Evolutionary conservation across 2,797 vertebrate genomes (phyloP).

Genomic region (Corythornis leucogaster): DNA sequence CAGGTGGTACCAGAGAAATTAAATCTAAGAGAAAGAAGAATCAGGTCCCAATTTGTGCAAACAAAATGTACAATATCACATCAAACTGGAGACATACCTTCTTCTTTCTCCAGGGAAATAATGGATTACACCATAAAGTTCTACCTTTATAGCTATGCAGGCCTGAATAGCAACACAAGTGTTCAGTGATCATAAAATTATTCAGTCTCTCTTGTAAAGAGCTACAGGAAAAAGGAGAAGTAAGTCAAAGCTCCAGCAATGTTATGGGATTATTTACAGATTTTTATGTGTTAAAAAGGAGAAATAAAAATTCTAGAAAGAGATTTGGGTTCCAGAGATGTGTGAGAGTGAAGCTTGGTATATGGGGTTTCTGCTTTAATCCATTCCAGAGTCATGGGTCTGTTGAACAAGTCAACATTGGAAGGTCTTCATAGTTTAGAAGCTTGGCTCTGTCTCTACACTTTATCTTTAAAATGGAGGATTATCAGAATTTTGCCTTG

Average conservation of each 20-base stretch:
- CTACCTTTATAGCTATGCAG: neutral
- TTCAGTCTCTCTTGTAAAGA: neutral
- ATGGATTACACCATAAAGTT: neutral
- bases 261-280: neutral
- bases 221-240: neutral
- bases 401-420: neutral
- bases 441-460: neutral
- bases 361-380: neutral
- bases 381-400: neutral
- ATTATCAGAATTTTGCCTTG: neutral
- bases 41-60: neutral
- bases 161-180: neutral
- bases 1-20: neutral
- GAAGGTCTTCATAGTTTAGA: neutral
- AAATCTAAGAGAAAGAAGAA: slow-evolving; percentile 13
- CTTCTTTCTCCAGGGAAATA: slow-evolving; percentile 4
- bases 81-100: slow-evolving; percentile 20
- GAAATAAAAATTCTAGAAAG: neutral
- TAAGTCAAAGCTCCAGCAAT: neutral
- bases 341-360: neutral
- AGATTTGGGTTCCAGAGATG: neutral
- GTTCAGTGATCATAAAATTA: slow-evolving; percentile 5
- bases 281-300: neutral
- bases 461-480: neutral
- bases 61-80: slow-evolving; percentile 8